These are phyloP conservation scores for Heliangelus exortis DNA, from an alignment of 2,797 vertebrate species.

Conservation along the genomic window DNA sequence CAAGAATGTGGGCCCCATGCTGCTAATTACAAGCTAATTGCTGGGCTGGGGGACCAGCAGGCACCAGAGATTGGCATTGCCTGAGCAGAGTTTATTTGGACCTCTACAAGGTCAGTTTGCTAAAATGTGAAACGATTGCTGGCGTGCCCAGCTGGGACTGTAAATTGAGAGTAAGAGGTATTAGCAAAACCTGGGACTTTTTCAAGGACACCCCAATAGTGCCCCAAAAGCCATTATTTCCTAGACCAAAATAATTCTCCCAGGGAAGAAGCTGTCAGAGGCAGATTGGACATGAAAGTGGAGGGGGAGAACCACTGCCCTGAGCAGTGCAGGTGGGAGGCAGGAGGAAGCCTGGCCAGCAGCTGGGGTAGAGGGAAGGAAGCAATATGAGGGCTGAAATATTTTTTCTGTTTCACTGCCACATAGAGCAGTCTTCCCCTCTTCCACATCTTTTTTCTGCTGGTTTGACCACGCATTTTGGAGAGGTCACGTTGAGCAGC, in stretches of 20 bases:
- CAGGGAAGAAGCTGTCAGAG: slow-evolving; percentile 40
- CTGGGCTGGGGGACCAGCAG: neutral
- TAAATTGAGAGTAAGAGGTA: slow-evolving; percentile 61
- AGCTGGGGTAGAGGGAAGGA: neutral
- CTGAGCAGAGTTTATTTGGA: slow-evolving; percentile 34
- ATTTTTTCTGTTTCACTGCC: neutral
- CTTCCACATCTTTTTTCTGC: neutral
- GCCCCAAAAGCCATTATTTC: slow-evolving; percentile 49
- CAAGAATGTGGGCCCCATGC: neutral
- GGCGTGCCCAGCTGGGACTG: neutral
- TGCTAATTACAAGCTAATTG: neutral
- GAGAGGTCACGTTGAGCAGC: neutral
- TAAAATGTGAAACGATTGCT: slow-evolving; percentile 6
- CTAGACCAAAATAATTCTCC: slow-evolving; percentile 44
- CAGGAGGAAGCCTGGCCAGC: neutral
- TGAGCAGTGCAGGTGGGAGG: neutral
- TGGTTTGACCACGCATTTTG: neutral
- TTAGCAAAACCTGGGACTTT: slow-evolving; percentile 29
- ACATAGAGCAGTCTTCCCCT: neutral
- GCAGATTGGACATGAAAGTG: neutral
- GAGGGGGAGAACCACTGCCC: neutral
- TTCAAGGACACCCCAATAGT: slow-evolving; percentile 63
- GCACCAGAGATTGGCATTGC: neutral
- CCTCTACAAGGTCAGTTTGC: slow-evolving; percentile 32
- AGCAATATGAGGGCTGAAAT: neutral